Evolutionary conservation across 2,888 invertebrate species (phyloP), one percentile per base, ranked within the genome.

Genomic region (Cheilosia pagana): DNA sequence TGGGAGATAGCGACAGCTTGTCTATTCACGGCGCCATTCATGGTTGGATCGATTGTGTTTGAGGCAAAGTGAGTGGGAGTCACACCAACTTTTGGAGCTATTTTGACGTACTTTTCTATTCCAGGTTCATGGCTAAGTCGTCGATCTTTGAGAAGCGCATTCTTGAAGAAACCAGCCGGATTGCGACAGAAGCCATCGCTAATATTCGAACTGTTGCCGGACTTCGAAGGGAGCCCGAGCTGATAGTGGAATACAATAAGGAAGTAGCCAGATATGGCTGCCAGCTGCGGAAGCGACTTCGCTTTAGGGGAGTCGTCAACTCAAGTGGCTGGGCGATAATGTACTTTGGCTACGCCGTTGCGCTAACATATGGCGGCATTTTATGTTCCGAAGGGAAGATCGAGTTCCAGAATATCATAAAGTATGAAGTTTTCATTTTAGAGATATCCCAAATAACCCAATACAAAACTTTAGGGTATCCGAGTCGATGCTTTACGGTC

Each of bases 1-100:
- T 95, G 95, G 95, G 93, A 95, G 88, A 93, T 96, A 93, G 95
- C 95, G 0, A 89, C 95, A 4, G 94, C 95, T 4, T 95, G 95
- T 0, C 89, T 95, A 35, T 91, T 94, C 3, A 94, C 95, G 0
- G 94, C 95, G 52, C 95, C 95, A 0, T 89, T 95, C 88, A 94
- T 95, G 59, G 93, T 95, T 0, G 93, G 92, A 0, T 94, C 95
- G 0, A 94, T 95, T 53, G 93, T 95, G 65, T 92, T 95, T 78
- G 95, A 95, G 88, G 94, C 94, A 1, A 88, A 93, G 88, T 89
- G 86, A 68, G 35, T 8, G 0, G n/a, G 1, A 6, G 7, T 39
- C 4, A 16, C 1, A 0, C 10, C 23, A 7, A 23, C 19, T 14
- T 21, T 23, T 50, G 2, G 19, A 12, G 8, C n/a, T 3, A 1